A percentile compares a stretch with the other conserved stretches of the same genome.
phyloP scores from a whole-genome alignment of 2,113 vertebrate genomes.

The Formicarius rufipectus region DNA sequence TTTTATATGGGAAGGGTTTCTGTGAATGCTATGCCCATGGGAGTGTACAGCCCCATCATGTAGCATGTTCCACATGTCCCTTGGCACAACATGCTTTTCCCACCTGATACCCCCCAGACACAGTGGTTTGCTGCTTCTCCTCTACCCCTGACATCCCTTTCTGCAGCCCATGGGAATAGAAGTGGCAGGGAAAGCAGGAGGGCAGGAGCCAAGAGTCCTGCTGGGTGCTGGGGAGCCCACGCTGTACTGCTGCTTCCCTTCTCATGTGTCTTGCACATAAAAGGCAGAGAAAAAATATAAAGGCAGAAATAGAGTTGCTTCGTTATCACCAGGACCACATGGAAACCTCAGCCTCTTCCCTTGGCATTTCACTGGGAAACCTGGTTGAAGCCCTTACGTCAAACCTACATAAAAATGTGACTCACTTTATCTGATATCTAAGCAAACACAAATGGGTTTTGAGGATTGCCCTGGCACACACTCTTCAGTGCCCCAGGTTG shows the following conservation, averaged over 20 bases:
- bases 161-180: neutral
- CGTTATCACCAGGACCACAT: neutral
- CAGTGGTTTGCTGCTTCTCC: neutral
- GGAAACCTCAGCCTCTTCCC: neutral
- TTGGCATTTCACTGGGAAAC: neutral
- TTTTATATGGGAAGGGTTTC: neutral
- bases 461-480: neutral
- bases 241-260: neutral
- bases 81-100: neutral
- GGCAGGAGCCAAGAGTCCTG: neutral
- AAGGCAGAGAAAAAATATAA: neutral
- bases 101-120: neutral
- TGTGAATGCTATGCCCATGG: fast-evolving
- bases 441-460: neutral
- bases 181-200: neutral
- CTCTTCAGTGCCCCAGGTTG: neutral
- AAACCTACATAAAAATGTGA: neutral
- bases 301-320: neutral
- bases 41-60: fast-evolving
- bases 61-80: neutral
- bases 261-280: neutral
- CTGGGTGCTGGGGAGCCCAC: neutral
- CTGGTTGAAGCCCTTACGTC: neutral
- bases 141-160: neutral
- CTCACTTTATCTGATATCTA: fast-evolving